A percentile compares a stretch with the other conserved stretches of the same genome.
Evolutionary conservation across 2,888 invertebrate species (phyloP).

Genomic region (Heliothis peltigera): DNA sequence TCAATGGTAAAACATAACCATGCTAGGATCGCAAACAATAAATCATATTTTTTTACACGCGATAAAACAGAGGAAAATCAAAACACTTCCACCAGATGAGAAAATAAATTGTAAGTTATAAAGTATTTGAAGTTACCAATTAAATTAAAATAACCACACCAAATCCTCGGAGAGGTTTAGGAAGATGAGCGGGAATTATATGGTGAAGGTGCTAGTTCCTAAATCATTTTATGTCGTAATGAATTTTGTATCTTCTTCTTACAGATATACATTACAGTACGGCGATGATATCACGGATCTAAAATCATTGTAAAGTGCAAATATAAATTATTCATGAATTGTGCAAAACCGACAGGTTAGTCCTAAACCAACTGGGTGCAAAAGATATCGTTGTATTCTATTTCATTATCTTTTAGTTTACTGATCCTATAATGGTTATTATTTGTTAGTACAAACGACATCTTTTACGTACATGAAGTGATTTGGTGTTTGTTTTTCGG

Average conservation of each 20-base stretch:
- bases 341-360: slow-evolving; percentile 82
- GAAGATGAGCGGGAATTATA: slow-evolving; percentile 85
- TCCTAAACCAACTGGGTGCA: slow-evolving; percentile 80
- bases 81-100: slow-evolving; percentile 89
- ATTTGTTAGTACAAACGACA: slow-evolving; percentile 69
- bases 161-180: slow-evolving; percentile 89
- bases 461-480: slow-evolving; percentile 83
- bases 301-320: slow-evolving; percentile 87
- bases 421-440: slow-evolving; percentile 43
- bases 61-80: slow-evolving; percentile 89
- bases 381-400: slow-evolving; percentile 80
- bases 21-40: slow-evolving; percentile 86
- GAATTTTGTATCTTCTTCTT: slow-evolving; percentile 80
- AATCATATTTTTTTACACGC: slow-evolving; percentile 83
- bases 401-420: slow-evolving; percentile 38
- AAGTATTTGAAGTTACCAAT: slow-evolving; percentile 76
- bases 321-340: slow-evolving; percentile 82
- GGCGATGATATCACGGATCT: slow-evolving; percentile 85
- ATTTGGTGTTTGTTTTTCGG: slow-evolving; percentile 81
- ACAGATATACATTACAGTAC: slow-evolving; percentile 80
- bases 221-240: slow-evolving; percentile 79
- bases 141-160: slow-evolving; percentile 89
- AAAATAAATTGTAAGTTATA: slow-evolving; percentile 84
- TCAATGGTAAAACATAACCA: slow-evolving; percentile 83
- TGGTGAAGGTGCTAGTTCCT: slow-evolving; percentile 86